Conservation (phyloP, 2,113 vertebrate species). For the Chaenogobius annularis region DNA sequence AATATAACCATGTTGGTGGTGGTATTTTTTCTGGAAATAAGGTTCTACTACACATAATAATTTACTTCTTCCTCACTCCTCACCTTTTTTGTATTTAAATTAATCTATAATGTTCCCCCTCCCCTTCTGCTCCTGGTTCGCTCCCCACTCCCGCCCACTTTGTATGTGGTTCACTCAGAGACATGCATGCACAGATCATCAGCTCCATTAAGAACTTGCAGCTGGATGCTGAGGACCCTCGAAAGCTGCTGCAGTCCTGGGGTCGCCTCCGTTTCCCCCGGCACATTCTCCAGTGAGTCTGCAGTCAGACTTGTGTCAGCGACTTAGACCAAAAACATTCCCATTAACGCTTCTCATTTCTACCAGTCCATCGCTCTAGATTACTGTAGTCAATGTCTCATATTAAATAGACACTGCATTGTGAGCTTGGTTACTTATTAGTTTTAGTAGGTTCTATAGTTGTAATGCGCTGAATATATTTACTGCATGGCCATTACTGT, state of each 20-base stretch:
- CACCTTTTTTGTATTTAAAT: conserved; percentile 26
- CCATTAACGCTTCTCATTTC: conserved; percentile 1
- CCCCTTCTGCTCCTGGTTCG: conserved; percentile 17
- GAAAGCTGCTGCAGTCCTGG: conserved; percentile 91
- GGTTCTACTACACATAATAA: conserved; percentile 31
- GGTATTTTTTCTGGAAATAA: conserved; percentile 51
- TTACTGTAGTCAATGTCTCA: background rate
- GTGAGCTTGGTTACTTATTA: conserved; percentile 9
- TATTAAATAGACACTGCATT: background rate
- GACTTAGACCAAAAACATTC: conserved; percentile 38
- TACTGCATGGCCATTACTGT: conserved; percentile 40
- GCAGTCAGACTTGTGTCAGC: conserved; percentile 55
- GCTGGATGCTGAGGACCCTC: conserved; percentile 92
- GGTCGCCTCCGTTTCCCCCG: conserved; percentile 86
- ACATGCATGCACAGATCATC: conserved; percentile 97
- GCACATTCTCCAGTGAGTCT: conserved; percentile 91
- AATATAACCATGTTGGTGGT: conserved; percentile 4
- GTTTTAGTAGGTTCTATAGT: conserved; percentile 18
- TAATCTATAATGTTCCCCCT: conserved; percentile 18
- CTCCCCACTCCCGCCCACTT: conserved; percentile 37
- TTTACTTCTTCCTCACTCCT: conserved; percentile 7
- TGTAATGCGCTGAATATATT: conserved; percentile 34
- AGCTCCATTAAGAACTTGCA: conserved; percentile 94
- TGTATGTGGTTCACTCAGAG: conserved; percentile 75
- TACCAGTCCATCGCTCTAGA: background rate